Evolutionary conservation across 2,113 vertebrate species (phyloP), one percentile per base, ranked within the genome.

Genomic region (Cheilinus undulatus): DNA sequence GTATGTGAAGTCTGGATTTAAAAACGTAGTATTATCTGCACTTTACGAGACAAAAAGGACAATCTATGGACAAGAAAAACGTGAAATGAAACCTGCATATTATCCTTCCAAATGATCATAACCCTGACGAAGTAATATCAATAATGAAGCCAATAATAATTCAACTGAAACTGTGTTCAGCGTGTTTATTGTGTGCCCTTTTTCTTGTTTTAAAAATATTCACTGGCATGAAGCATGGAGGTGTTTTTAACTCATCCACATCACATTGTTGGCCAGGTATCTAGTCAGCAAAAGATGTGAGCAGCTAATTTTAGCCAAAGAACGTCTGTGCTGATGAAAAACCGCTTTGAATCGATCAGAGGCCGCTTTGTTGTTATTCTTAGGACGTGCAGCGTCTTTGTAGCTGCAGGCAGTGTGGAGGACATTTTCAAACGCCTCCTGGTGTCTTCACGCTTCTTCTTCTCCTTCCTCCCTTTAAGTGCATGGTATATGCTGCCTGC

Each of bases 1-100:
- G 80, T 90, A 76, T 89, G 86, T 88, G 78, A 86, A 80, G 75
- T 89, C 69, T 89, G 91, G 76, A 91, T 89, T 88, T 48, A 67
- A 84, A 40, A 81, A 74, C 57, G 71, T 89, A 88, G 87, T 89
- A 88, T 88, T 88, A 89, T 84, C 90, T 93, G 92, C 92, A 95
- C 92, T 95, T 95, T 94, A 94, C 80, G 69, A 90, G 81, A 79
- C 82, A 85, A 91, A 86, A 85, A 82, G 88, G 91, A 93, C 90
- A 94, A 92, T 93, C 92, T 90, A 64, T 85, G 87, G 79, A 86
- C 50, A 75, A 85, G 86, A 76, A 76, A 78, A 76, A 72, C 43
- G 66, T 75, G 53, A 61, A 83, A 78, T 75, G 54, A 68, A 80
- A 80, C 78, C 73, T 85, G 74, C 86, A 88, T 91, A 86, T 92